Evolutionary conservation across 2,888 invertebrate species (phyloP), one percentile per base, ranked within the genome.

Genomic region (Caenorhabditis sp.): DNA sequence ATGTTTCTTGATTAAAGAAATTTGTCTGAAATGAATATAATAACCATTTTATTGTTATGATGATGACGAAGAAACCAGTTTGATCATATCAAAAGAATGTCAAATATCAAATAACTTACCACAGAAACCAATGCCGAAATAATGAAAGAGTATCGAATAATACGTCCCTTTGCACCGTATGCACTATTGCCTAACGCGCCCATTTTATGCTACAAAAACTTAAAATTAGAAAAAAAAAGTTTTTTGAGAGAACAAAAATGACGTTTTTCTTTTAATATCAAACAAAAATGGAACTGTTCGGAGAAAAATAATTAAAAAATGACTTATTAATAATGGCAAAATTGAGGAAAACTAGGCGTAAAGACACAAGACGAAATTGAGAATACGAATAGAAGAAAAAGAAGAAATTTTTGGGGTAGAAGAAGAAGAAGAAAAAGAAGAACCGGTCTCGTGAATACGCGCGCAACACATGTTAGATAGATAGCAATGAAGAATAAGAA

Each of bases 131-230:
- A 51, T n/a, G 68, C 68, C 8, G 67, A 58, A 4, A 73, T 57
- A 19, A 73, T 68, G 26, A 62, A 73, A 14, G 64, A 64, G 21
- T 58, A 68, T 19, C 61, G 60, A 50, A 73, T 57, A 19, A 62
- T 17, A 14, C 68, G 61, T 6, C 73, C 73, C 17, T 65, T 68
- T 19, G 68, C 68, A 43, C 73, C 73, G 24, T 73, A 73, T 10
- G 73, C 73, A 65, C 65, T 73, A 17, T 61, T 27, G 23, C 65
- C 68, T 43, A 67, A 73, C 36, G 73, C 66, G 31, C 73, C 73
- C 73, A 73, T 72, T 53, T 55, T 43, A 12, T 43, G 12, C 21
- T 21, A 19, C 1, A 53, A 24, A 53, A 53, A 53, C 21, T 24
- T 19, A 53, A 21, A 43, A 8, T 8, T 8, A 36, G 36, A 36